phyloP scores from a whole-genome alignment of 2,113 vertebrate species.

The Mola mola region DNA sequence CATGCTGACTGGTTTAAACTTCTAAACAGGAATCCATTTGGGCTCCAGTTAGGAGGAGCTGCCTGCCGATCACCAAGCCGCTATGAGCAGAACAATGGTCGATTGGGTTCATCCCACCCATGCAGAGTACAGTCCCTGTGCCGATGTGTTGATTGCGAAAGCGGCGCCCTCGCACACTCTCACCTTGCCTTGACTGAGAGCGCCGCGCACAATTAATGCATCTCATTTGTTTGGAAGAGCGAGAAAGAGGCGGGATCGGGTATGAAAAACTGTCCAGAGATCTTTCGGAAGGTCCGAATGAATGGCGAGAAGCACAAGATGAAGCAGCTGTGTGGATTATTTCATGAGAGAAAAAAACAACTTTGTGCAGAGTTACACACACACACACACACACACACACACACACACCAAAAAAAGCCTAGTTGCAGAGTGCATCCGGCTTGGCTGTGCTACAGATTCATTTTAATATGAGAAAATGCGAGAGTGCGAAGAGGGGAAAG shows the following conservation, averaged over 20 bases:
- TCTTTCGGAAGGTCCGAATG: constrained; percentile 39
- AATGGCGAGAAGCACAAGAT: constrained; percentile 38
- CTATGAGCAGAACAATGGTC: constrained; percentile 56
- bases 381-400: background rate
- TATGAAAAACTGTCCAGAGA: constrained; percentile 6
- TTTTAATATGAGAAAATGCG: constrained; percentile 64
- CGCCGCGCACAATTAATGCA: constrained; percentile 30
- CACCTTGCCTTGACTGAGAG: constrained; percentile 36
- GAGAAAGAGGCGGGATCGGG: constrained; percentile 5
- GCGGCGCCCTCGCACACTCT: constrained; percentile 31
- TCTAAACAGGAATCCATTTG: constrained; percentile 15
- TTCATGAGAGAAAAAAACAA: constrained; percentile 46
- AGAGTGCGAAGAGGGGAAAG: constrained; percentile 45
- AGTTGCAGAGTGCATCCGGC: constrained; percentile 63
- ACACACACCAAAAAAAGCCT: constrained; percentile 10
- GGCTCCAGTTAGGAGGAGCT: constrained; percentile 50
- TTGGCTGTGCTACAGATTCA: constrained; percentile 66
- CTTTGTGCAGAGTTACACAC: constrained; percentile 43
- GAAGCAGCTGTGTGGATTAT: constrained; percentile 65
- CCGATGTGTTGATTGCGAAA: constrained; percentile 56
- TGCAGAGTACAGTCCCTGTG: constrained; percentile 42
- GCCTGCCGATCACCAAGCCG: constrained; percentile 55
- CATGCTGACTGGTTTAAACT: background rate
- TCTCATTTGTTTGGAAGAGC: constrained; percentile 6
- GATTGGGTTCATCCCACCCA: constrained; percentile 56